Evolutionary conservation across 2,113 vertebrate species (phyloP).

Genomic region (Blennius ocellaris): DNA sequence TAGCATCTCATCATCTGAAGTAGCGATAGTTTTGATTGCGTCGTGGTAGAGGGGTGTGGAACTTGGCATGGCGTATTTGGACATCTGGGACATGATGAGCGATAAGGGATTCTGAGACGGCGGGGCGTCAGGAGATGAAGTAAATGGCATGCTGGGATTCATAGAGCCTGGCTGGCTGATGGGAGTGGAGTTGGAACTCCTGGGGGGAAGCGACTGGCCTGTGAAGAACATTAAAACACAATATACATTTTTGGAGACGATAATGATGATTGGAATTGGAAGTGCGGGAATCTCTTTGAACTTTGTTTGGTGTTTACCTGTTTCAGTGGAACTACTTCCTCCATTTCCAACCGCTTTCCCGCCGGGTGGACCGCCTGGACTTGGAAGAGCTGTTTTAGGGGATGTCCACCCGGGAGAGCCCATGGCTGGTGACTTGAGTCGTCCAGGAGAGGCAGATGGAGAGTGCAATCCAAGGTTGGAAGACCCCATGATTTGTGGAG

Average conservation of each 20-base stretch:
- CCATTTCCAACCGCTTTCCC: conserved; percentile 79
- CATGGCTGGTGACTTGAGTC: conserved; percentile 93
- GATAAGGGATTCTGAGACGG: conserved; percentile 95
- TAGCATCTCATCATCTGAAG: conserved; percentile 95
- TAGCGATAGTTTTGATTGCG: conserved; percentile 98
- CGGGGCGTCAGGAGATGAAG: conserved; percentile 89
- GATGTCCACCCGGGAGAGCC: conserved; percentile 93
- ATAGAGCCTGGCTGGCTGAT: conserved; percentile 87
- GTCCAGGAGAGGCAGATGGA: conserved; percentile 91
- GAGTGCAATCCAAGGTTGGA: conserved; percentile 90
- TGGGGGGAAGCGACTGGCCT: conserved; percentile 84
- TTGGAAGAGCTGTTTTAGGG: conserved; percentile 92
- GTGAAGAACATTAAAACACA: conserved; percentile 26
- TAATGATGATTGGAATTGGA: background rate
- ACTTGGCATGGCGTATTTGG: conserved; percentile 98
- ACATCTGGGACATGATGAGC: conserved; percentile 99
- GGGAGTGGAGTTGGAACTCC: conserved; percentile 88
- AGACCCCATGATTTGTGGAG: conserved; percentile 91
- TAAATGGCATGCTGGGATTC: conserved; percentile 91
- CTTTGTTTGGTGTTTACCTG: conserved; percentile 62
- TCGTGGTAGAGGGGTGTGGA: conserved; percentile 98
- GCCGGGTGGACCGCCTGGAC: conserved; percentile 87
- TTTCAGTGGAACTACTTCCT: conserved; percentile 78
- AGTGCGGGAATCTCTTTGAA: background rate
- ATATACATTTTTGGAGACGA: conserved; percentile 12